Base-by-base conservation (phyloP, 2,888 invertebrate species). In the Sphaerophoria taeniata region DNA sequence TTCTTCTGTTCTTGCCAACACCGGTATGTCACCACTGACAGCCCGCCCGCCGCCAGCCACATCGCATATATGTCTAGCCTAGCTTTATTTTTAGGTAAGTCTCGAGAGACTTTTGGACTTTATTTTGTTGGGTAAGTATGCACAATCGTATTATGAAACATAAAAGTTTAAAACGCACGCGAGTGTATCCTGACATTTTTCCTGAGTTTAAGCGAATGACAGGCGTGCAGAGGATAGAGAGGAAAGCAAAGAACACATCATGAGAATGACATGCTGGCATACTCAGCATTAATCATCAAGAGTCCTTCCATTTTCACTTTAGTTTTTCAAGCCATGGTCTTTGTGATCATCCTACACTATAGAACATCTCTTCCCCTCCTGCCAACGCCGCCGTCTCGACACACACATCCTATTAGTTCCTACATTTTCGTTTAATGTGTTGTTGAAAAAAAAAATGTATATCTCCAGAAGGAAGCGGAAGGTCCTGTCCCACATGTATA, bases 401-500 rank as follows among this genome's bases (percentile, higher is more conserved):
- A n/a, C n/a, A n/a, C n/a, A n/a, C n/a, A 51, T 36, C 70, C 58
- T 65, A 60, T 55, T 61, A 58, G 61, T 69, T 4, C 12, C 39
- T 53, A 45, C 14, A 12, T 53, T 5, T 6, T 9, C 4, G 14
- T 24, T 24, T 24, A 24, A 24, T 24, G 24, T 24, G 24, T 24
- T 24, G 63, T 6, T 36, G 34, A 6, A 16, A 34, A 49, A 49
- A 63, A 63, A 65, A 49, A 6, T 47, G 56, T 63, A 51, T 24
- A 63, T 67, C n/a, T 5, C 47, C 49, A 77, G 36, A 84, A 84
- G 80, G 80, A 84, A 84, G 55, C 72, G 79, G 79, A 79, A 84
- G 65, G 75, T 79, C 75, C 79, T 84, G 84, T 69, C 79, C 84
- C 84, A 84, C 75, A 84, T 84, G 79, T 71, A 75, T 84, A 76